phyloP scores from a whole-genome alignment of 1,140 invertebrate species.

The Planococcus citri region DNA sequence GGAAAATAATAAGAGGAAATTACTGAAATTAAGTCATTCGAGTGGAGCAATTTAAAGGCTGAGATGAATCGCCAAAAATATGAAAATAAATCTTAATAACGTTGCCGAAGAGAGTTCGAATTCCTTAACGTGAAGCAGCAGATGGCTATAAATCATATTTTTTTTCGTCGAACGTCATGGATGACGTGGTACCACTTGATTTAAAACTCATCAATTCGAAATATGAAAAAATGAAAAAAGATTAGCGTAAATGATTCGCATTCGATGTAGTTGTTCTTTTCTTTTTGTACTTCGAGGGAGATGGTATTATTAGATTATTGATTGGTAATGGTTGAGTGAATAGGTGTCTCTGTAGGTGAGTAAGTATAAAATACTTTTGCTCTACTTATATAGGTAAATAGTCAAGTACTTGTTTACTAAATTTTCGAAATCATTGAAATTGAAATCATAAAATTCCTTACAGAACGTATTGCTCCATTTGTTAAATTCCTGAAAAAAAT shows the following conservation, averaged over 20 bases:
- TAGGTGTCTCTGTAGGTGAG: no score
- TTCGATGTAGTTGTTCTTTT: background rate
- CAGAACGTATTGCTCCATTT: no score
- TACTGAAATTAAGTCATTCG: background rate
- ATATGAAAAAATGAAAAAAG: background rate
- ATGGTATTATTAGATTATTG: background rate
- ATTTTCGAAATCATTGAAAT: no score
- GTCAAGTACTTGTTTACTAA: no score
- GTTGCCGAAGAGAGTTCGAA: background rate
- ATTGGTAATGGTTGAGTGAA: background rate
- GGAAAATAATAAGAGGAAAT: conserved; percentile 7
- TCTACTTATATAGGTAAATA: no score
- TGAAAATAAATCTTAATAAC: conserved; percentile 1
- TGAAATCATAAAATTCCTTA: no score
- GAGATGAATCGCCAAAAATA: background rate
- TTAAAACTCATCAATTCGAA: background rate
- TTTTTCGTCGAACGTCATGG: conserved; percentile 6
- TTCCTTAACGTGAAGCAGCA: background rate
- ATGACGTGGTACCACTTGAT: conserved; percentile 2
- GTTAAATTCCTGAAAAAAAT: no score
- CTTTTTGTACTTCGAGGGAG: no score
- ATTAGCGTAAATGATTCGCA: background rate
- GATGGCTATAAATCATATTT: conserved; percentile 7
- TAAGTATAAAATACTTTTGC: no score
- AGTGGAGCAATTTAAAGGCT: background rate